Evolutionary conservation across 2,888 invertebrate genomes (phyloP).

Genomic region (Linnaemya tessellans): DNA sequence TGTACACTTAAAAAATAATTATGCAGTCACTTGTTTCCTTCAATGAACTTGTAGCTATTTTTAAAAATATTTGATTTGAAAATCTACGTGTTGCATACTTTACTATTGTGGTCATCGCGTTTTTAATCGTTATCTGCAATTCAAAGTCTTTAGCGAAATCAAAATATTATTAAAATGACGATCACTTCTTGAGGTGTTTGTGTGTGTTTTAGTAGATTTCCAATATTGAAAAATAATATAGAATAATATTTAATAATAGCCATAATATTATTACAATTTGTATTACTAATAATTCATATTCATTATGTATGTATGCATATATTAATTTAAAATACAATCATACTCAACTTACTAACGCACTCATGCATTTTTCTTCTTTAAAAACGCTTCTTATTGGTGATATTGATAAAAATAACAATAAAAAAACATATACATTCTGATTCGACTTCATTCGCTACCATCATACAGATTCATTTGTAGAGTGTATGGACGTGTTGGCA

Average conservation of each 20-base stretch:
- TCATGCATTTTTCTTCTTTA: conserved; percentile 43
- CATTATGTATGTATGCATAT: conserved; percentile 1
- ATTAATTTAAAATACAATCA: conserved; percentile 6
- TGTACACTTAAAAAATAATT: too few relatives aligned
- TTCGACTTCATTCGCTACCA: conserved; percentile 24
- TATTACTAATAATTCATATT: conserved; percentile 60
- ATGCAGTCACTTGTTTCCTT: not conserved
- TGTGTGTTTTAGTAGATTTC: not conserved
- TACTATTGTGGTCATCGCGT: conserved; percentile 37
- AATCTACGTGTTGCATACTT: not conserved
- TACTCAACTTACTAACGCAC: conserved; percentile 54
- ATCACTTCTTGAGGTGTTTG: conserved; percentile 11
- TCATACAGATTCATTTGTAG: conserved; percentile 84
- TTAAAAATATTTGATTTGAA: not conserved
- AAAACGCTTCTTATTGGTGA: conserved; percentile 56
- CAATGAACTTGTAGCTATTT: not conserved
- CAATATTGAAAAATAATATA: conserved; percentile 13
- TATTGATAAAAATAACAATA: conserved; percentile 47
- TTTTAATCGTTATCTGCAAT: conserved; percentile 42
- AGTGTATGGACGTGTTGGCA: conserved; percentile 87
- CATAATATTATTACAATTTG: conserved; percentile 26
- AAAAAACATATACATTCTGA: conserved; percentile 20
- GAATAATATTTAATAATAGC: conserved; percentile 10
- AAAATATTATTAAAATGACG: conserved; percentile 26
- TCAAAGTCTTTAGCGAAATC: conserved; percentile 19